Percentiles rank a stretch among this genome's conserved stretches.
phyloP scores from a whole-genome alignment of 2,797 vertebrate species.

The Mormyrops boulengeri region DNA sequence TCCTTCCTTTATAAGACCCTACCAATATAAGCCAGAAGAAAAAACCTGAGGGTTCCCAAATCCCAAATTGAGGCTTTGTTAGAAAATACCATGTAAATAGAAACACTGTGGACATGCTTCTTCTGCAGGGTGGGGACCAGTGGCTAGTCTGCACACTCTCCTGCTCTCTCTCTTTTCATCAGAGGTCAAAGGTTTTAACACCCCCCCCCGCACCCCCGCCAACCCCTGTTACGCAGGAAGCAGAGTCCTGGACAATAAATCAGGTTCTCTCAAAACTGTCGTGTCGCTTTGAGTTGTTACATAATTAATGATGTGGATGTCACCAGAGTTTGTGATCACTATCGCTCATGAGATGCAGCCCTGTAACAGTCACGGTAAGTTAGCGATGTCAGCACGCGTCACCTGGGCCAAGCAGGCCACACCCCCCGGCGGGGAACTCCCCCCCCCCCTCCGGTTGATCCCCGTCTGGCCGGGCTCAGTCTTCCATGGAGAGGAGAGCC shows the following conservation, averaged over 20 bases:
- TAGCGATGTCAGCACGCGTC: background rate
- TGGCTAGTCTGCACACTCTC: background rate
- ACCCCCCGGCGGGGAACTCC: background rate
- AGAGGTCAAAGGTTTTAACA: background rate
- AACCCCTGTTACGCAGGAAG: background rate
- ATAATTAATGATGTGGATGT: background rate
- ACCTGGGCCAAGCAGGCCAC: background rate
- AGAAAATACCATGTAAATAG: background rate
- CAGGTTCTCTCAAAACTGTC: background rate
- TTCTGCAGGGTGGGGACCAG: background rate
- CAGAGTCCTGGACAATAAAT: background rate
- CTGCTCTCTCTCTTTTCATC: background rate
- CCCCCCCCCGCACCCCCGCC: background rate
- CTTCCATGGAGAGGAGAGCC: background rate
- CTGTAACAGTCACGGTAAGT: background rate
- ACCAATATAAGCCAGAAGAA: background rate
- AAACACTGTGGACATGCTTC: background rate
- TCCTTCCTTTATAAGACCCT: background rate
- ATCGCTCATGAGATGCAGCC: background rate
- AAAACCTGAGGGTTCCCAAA: background rate
- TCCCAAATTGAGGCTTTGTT: background rate
- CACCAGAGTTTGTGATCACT: background rate
- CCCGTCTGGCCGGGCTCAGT: background rate
- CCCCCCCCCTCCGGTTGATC: background rate
- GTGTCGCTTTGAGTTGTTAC: background rate